Base-by-base conservation (phyloP, 37 sponge, comb jelly and placozoan species). In the Chondrilla cf. caribensis region DNA sequence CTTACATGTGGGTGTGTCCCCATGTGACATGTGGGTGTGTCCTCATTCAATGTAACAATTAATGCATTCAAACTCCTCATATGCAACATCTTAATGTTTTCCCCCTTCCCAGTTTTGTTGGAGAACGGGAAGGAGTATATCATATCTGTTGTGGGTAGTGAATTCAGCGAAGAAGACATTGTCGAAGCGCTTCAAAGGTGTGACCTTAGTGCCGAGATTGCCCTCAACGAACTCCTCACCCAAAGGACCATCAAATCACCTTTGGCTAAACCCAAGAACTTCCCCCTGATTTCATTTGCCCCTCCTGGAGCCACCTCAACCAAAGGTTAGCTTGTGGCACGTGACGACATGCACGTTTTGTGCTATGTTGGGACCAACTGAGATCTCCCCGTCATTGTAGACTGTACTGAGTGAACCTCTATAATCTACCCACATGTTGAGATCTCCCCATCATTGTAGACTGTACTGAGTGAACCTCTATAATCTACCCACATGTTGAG, bases 51-150 rank as follows among this genome's bases (percentile, higher is more conserved):
- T 11, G 11, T 11, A n/a, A n/a, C n/a, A n/a, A n/a, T n/a, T n/a
- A n/a, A n/a, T n/a, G n/a, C n/a, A n/a, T n/a, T n/a, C n/a, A n/a
- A n/a, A n/a, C n/a, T n/a, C n/a, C n/a, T n/a, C n/a, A n/a, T n/a
- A n/a, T n/a, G n/a, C n/a, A n/a, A n/a, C n/a, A n/a, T n/a, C n/a
- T n/a, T n/a, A n/a, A n/a, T n/a, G n/a, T n/a, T n/a, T 62, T 62
- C 25, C 42, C 44, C 5, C 2, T 37, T 42, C 25, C 44, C 64
- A 80, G 81, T 60, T 35, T 38, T 22, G 37, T 42, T 80, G 8
- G 81, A 58, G 18, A 80, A 64, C 38, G 81, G 81, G 2, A 80
- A 60, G n/a, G 54, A 80, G 81, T 80, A 80, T 19, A 80, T 80
- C 43, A 31, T 19, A 22, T 60, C 43, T 24, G 24, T 80, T 7